These are phyloP conservation scores for Coenonympha glycerion DNA, from an alignment of 2,888 invertebrate species.

Conservation along the genomic window DNA sequence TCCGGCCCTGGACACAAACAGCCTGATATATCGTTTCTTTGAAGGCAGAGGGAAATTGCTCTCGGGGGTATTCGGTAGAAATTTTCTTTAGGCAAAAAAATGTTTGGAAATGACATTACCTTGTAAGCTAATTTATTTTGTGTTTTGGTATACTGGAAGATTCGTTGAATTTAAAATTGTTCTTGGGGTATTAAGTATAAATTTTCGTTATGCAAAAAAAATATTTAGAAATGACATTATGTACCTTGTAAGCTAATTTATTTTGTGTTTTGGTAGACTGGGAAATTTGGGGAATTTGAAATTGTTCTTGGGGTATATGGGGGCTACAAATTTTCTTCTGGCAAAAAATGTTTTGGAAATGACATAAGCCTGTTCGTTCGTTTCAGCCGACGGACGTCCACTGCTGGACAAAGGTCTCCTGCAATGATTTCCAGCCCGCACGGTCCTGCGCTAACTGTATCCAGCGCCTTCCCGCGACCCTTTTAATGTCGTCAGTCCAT, in stretches of 20 bases:
- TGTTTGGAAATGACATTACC: neutral
- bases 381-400: too few species aligned
- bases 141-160: neutral
- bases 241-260: neutral
- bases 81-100: neutral
- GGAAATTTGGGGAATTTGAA: too few species aligned
- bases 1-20: constrained; percentile 25
- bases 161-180: too few species aligned
- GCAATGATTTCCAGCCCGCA: too few species aligned
- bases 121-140: neutral
- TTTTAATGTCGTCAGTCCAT: too few species aligned
- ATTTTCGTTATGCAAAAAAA: neutral
- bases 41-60: constrained; percentile 14
- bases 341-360: neutral
- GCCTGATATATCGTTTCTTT: constrained; percentile 18
- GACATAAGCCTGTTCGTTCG: too few species aligned
- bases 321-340: neutral
- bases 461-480: too few species aligned
- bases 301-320: neutral
- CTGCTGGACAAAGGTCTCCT: too few species aligned
- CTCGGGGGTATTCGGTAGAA: neutral
- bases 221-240: neutral
- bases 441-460: too few species aligned
- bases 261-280: neutral
- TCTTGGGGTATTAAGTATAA: neutral